phyloP scores from a whole-genome alignment of 2,888 invertebrate genomes.

The Trichogramma dendrolimi region DNA sequence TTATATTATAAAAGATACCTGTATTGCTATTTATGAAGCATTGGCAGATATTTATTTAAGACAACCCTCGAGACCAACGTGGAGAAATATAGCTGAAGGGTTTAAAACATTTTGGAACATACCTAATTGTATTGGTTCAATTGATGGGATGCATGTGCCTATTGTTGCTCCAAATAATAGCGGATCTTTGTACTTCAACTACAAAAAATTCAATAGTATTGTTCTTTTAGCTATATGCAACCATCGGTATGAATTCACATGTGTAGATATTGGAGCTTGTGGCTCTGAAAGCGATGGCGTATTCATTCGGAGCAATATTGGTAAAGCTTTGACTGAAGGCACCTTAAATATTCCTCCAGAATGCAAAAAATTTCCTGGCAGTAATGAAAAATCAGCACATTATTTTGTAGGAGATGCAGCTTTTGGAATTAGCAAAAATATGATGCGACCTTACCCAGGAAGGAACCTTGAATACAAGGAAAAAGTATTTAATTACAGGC shows the following conservation, averaged over 20 bases:
- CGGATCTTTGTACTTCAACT: conserved; percentile 30
- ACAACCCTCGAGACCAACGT: conserved; percentile 20
- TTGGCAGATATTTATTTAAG: conserved; percentile 24
- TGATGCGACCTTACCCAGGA: conserved; percentile 23
- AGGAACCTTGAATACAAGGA: conserved; percentile 2
- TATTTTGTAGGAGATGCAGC: conserved; percentile 20
- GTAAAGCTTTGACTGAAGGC: conserved; percentile 11
- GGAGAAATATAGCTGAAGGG: conserved; percentile 26
- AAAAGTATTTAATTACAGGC: conserved; percentile 23
- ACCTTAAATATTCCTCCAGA: conserved; percentile 26
- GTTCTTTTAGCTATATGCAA: conserved; percentile 19
- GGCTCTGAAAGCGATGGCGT: conserved; percentile 25
- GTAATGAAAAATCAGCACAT: conserved; percentile 10
- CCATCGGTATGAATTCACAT: conserved; percentile 16
- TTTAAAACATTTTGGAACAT: conserved; percentile 33
- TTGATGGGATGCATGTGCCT: conserved; percentile 35
- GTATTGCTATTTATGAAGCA: conserved; percentile 15
- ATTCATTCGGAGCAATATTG: conserved; percentile 22
- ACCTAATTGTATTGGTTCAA: conserved; percentile 33
- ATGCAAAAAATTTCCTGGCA: conserved; percentile 12
- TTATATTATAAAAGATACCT: conserved; percentile 27
- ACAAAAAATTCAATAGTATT: conserved; percentile 25
- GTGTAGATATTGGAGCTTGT: conserved; percentile 17
- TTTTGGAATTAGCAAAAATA: conserved; percentile 10
- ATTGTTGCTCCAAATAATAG: conserved; percentile 32